Percentiles rank a stretch among this genome's conserved stretches.
These are phyloP conservation scores for Notocelia uddmanniana DNA, from an alignment of 2,888 invertebrate species.

Conservation along the genomic window DNA sequence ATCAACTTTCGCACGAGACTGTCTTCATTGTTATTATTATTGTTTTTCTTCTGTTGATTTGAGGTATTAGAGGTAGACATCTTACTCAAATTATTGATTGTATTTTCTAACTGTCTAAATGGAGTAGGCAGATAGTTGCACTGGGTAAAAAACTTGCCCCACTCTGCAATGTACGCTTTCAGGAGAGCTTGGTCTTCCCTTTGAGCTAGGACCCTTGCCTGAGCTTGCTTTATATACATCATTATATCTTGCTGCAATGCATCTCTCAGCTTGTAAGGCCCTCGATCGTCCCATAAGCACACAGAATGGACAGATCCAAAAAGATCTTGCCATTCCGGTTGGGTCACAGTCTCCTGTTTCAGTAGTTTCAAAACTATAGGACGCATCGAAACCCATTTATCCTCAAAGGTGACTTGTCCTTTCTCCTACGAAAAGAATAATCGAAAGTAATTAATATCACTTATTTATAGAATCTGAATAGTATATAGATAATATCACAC, in stretches of 20 bases:
- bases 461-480: conserved; percentile 6
- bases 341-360: conserved; percentile 96
- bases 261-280: conserved; percentile 94
- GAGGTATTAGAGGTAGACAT: conserved; percentile 73
- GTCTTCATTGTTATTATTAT: conserved; percentile 90
- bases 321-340: conserved; percentile 98
- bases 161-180: conserved; percentile 98
- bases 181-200: conserved; percentile 97
- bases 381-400: conserved; percentile 98
- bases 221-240: conserved; percentile 97
- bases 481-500: conserved; percentile 1
- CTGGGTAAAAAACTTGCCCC: conserved; percentile 99
- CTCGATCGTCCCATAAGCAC: conserved; percentile 98
- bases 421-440: conserved; percentile 86
- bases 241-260: conserved; percentile 96
- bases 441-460: conserved; percentile 46
- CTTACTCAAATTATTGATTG: conserved; percentile 87
- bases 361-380: conserved; percentile 97
- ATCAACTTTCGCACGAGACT: conserved; percentile 97
- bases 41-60: conserved; percentile 80
- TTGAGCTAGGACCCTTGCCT: conserved; percentile 94
- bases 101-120: conserved; percentile 96
- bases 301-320: conserved; percentile 98
- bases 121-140: conserved; percentile 98
- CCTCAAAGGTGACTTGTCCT: conserved; percentile 95